Base-by-base conservation (phyloP, 1,140 invertebrate species). In the Calosoma granatense region DNA sequence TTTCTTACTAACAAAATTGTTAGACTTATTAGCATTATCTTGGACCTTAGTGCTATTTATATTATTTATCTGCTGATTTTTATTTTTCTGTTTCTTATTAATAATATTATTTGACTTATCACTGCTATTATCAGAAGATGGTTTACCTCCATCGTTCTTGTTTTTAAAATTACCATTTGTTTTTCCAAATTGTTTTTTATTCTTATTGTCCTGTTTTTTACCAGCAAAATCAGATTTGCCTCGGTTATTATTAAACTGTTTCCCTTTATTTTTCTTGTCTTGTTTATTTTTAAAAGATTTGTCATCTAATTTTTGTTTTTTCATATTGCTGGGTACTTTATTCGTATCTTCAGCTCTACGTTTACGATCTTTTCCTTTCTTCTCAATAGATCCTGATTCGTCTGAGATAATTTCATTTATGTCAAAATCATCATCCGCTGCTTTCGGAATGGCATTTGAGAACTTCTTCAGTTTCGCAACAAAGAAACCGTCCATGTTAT, bases 401-500 rank as follows among this genome's bases (percentile, higher is more conserved):
- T 47, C 41, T 17, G 9, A 9, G 52, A 54, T 20, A 51, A 47
- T 57, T 60, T 51, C 26, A 23, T n/a, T 36, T 9, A 36, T 36
- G n/a, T n/a, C 26, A 6, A 36, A 36, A 36, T 62, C 61, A 43
- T 62, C 56, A 53, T 66, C 55, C 20, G 54, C 60, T 59, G 30
- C 56, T 59, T 73, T 75, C 1, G 77, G 76, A 73, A 90, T 86
- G 52, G 82, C 80, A 77, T 97, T 94, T 0, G 90, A 93, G 70
- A 96, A 89, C 68, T 98, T 99, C 74, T 96, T 94, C 0, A 99
- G 71, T 78, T 99, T 99, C 2, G 94, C 94, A 12, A 99, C 94
- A 80, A 94, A 99, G 71, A 99, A 99, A 22, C 97, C 97, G 78
- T 99, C 97, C 87, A 99, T 93, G 72, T 99, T 99, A 70, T 98